phyloP scores from a whole-genome alignment of 2,113 vertebrate genomes.

The Enhydra lutris region DNA sequence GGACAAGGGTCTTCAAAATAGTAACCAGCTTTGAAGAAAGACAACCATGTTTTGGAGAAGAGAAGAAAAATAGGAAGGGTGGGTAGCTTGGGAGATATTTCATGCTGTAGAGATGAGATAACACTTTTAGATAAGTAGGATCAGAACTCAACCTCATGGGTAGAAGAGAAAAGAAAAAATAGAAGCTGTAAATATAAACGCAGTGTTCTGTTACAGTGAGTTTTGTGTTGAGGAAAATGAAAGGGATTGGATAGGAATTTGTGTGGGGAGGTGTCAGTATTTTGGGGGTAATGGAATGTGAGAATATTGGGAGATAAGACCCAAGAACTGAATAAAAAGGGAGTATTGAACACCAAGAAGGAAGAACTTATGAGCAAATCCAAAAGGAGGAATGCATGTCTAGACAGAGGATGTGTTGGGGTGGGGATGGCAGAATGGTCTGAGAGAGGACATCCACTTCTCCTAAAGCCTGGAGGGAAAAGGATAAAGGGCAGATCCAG shows the following conservation, averaged over 20 bases:
- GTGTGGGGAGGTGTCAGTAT: background rate
- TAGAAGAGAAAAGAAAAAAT: background rate
- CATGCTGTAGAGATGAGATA: background rate
- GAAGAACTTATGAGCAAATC: background rate
- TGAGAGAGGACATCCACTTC: background rate
- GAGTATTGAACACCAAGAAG: background rate
- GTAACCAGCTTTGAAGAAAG: background rate
- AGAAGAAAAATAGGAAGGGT: background rate
- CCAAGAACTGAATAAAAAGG: background rate
- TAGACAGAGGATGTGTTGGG: background rate
- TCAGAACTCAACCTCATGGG: background rate
- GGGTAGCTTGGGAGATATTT: background rate
- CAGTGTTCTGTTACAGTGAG: background rate
- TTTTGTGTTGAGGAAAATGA: background rate
- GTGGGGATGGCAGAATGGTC: background rate
- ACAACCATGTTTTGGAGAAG: background rate
- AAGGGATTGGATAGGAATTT: background rate
- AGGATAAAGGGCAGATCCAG: background rate
- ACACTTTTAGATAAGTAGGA: background rate
- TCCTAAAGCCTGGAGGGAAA: background rate
- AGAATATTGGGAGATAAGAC: background rate
- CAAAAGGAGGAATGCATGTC: background rate
- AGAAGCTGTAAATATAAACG: background rate
- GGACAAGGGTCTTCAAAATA: background rate
- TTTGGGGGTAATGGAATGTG: background rate